These are phyloP conservation scores for Nixonia krombeini DNA, from an alignment of 1,140 invertebrate species.

Conservation along the genomic window DNA sequence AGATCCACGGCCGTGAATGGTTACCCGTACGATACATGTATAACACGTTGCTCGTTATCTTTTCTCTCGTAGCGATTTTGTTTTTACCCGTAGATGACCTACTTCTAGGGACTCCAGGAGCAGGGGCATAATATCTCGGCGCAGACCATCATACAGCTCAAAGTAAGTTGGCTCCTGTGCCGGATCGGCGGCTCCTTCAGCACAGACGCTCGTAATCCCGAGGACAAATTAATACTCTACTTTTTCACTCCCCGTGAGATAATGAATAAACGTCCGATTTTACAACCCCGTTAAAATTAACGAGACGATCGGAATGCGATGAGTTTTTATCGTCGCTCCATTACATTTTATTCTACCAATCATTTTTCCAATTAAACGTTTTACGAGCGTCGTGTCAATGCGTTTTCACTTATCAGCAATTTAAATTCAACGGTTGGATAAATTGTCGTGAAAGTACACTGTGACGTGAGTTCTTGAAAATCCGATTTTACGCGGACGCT, in stretches of 20 bases:
- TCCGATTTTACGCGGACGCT: too few species aligned
- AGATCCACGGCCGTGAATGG: slow-evolving; percentile 46
- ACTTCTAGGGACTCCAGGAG: slow-evolving; percentile 87
- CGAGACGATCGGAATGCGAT: too few species aligned
- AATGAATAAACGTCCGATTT: too few species aligned
- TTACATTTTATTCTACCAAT: too few species aligned
- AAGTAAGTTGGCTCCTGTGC: slow-evolving; percentile 80
- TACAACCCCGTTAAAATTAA: too few species aligned
- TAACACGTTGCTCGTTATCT: slow-evolving; percentile 45
- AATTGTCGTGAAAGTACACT: too few species aligned
- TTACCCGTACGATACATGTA: slow-evolving; percentile 28
- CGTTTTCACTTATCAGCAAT: too few species aligned
- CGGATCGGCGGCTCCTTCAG: slow-evolving; percentile 41
- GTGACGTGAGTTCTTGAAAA: slow-evolving; percentile 22
- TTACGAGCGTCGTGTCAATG: too few species aligned
- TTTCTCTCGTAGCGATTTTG: slow-evolving; percentile 69
- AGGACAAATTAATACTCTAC: slow-evolving; percentile 32
- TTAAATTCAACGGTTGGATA: too few species aligned
- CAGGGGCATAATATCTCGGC: slow-evolving; percentile 90
- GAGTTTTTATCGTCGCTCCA: too few species aligned
- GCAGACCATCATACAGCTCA: slow-evolving; percentile 89
- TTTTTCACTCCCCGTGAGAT: slow-evolving; percentile 16
- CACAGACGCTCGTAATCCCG: slow-evolving; percentile 28
- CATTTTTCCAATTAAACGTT: too few species aligned
- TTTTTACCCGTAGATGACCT: slow-evolving; percentile 72